Evolutionary conservation across 2,888 invertebrate species (phyloP).

Genomic region (Andrena camellia): DNA sequence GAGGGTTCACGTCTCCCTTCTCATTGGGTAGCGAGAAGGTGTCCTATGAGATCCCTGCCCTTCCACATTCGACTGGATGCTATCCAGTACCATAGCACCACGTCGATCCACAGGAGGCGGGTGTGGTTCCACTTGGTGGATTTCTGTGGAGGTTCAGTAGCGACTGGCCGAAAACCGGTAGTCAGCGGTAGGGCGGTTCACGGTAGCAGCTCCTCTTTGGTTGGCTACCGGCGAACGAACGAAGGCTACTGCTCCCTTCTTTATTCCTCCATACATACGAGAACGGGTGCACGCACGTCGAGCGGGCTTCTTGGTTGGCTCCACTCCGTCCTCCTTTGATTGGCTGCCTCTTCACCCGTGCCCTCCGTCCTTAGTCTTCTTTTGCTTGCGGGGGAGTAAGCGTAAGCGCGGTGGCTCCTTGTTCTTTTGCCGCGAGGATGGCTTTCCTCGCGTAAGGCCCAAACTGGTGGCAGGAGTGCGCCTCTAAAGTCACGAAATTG

Average conservation of each 20-base stretch:
- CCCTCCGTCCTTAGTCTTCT: constrained; percentile 63
- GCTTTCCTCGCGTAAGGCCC: neutral
- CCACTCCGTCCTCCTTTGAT: constrained; percentile 65
- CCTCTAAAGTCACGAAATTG: neutral
- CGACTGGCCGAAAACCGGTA: constrained; percentile 83
- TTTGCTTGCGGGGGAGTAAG: constrained; percentile 49
- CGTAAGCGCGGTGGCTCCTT: constrained; percentile 43
- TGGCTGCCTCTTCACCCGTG: constrained; percentile 67
- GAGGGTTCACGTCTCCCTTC: constrained; percentile 6
- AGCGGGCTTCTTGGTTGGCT: constrained; percentile 78
- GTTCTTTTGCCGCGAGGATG: constrained; percentile 29
- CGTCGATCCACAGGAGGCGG: constrained; percentile 66
- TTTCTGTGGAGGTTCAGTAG: constrained; percentile 70
- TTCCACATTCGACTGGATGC: constrained; percentile 13
- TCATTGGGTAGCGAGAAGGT: constrained; percentile 5
- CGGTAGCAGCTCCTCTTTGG: constrained; percentile 83
- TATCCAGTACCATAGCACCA: constrained; percentile 41
- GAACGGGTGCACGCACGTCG: constrained; percentile 80
- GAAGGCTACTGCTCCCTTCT: constrained; percentile 76
- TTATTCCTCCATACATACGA: constrained; percentile 72
- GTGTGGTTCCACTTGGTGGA: constrained; percentile 78
- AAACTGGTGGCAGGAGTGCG: neutral
- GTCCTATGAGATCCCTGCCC: constrained; percentile 30
- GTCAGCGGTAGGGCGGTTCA: constrained; percentile 84
- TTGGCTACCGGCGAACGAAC: constrained; percentile 80